Evolutionary conservation across 2,113 vertebrate genomes (phyloP), one percentile per base, ranked within the genome.

Genomic region (Callionymus lyra): DNA sequence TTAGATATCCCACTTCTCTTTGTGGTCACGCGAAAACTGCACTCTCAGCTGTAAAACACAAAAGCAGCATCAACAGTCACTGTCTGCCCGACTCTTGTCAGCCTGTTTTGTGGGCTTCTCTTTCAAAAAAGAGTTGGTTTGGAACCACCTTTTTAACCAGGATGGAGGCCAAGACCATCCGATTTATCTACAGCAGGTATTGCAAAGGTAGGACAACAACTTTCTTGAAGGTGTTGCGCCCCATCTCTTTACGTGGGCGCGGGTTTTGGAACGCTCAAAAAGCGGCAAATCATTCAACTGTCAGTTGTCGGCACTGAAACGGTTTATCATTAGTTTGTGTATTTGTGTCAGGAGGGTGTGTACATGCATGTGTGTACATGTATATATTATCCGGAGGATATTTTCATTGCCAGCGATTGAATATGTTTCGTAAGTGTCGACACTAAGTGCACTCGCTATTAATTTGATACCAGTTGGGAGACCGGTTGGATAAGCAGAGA

Each of bases 1-100:
- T 75, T 70, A 69, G 61, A 84, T 65, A 76, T 79, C 62, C 70
- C 61, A 80, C 81, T 83, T 84, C 80, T 82, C 77, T 79, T 58
- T 82, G 74, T 74, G 71, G 57, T 56, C 43, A 68, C 44, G 65
- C n/a, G 59, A 58, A 83, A 87, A 82, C 62, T 81, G 82, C 77
- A 32, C 72, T 54, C 80, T 86, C 81, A 83, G 80, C 81, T 76
- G 53, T 60, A 70, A 63, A 64, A 64, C 60, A 79, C 74, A 81
- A 71, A 72, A 42, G 59, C 63, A 51, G 65, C 58, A 70, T 62
- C 69, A 49, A 59, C 49, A 47, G 56, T 36, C 17, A 10, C 59
- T 46, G 58, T 44, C 44, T 16, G 65, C 39, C 18, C n/a, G 44
- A 54, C 54, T 27, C 37, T 38, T 41, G 40, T 53, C 52, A 53